phyloP scores from a whole-genome alignment of 2,797 vertebrate genomes.

The Meriones psammophilus region DNA sequence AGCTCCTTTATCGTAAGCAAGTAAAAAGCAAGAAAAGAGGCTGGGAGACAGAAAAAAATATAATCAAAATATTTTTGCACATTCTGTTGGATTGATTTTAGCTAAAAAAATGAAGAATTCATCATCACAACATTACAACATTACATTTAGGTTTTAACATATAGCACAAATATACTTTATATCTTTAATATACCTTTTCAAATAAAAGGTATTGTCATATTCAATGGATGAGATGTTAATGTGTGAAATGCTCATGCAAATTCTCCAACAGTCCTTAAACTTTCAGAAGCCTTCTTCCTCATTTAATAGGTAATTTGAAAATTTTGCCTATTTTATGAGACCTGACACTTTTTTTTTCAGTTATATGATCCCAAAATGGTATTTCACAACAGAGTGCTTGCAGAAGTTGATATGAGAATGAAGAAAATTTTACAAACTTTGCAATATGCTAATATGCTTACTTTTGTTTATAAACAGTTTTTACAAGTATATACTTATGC shows the following conservation, averaged over 20 bases:
- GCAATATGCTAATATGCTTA: not conserved
- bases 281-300: not conserved
- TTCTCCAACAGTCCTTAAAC: not conserved
- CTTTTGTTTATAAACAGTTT: not conserved
- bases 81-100: not conserved
- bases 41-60: not conserved
- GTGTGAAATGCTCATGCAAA: not conserved
- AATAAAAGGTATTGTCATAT: not conserved
- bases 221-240: not conserved
- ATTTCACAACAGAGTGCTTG: not conserved
- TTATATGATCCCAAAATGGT: not conserved
- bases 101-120: not conserved
- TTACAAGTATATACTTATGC: not conserved
- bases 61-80: constrained; percentile 7
- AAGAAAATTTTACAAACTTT: not conserved
- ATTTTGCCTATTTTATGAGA: not conserved
- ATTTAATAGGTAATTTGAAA: too few species aligned
- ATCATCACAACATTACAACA: not conserved
- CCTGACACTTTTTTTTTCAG: not conserved
- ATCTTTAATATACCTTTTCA: constrained; percentile 28
- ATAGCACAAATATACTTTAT: not conserved
- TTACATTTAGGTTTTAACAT: not conserved
- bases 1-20: not conserved
- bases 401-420: not conserved
- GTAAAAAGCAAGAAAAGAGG: not conserved